A percentile compares a stretch with the other conserved stretches of the same genome.
Conservation (phyloP, 2,113 vertebrate species). For the Brienomyrus longianalis region DNA sequence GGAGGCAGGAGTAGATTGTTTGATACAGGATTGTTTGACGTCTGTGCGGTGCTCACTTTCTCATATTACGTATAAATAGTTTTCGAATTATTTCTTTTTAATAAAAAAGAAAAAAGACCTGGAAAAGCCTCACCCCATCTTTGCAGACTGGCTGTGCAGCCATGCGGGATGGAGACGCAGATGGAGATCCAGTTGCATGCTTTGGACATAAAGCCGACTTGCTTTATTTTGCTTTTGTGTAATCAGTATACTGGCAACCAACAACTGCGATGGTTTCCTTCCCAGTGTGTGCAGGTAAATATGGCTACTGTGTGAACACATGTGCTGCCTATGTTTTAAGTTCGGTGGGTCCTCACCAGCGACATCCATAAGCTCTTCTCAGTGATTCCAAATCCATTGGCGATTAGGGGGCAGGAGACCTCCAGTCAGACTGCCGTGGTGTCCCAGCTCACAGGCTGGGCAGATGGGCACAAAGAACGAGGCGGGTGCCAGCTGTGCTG, state of each 20-base stretch:
- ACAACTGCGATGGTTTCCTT: not conserved
- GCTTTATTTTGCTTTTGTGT: not conserved
- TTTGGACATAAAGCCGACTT: not conserved
- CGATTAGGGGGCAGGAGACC: not conserved
- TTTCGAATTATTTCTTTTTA: not conserved
- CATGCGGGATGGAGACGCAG: not conserved
- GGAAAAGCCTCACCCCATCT: not conserved
- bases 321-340: not conserved
- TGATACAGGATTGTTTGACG: not conserved
- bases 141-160: not conserved
- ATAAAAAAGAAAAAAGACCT: not conserved
- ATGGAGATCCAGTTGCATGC: not conserved
- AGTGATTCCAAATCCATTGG: not conserved
- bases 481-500: not conserved
- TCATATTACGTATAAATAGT: not conserved
- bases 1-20: not conserved
- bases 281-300: not conserved
- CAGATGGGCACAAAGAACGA: not conserved
- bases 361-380: not conserved
- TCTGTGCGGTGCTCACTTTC: not conserved
- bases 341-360: not conserved
- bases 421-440: no score
- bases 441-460: not conserved
- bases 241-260: not conserved
- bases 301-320: not conserved